phyloP scores from a whole-genome alignment of 2,888 invertebrate genomes.

The Drosophila conformis region DNA sequence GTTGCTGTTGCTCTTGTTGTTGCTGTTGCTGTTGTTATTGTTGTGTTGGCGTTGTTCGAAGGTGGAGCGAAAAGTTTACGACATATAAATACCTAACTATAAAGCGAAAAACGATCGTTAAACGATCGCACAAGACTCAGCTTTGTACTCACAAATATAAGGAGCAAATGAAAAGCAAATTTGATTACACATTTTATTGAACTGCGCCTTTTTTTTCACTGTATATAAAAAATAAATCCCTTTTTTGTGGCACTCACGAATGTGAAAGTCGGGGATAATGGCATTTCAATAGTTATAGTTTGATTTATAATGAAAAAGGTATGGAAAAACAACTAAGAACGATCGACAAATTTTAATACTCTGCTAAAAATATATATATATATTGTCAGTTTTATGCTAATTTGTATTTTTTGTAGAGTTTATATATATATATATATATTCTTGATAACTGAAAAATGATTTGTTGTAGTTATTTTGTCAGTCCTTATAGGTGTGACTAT shows the following conservation, averaged over 20 bases:
- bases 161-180: not conserved
- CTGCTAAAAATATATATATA: not conserved
- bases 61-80: conserved; percentile 44
- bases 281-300: not conserved
- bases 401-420: not conserved
- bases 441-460: too few species aligned
- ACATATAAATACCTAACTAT: not conserved
- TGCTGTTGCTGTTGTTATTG: conserved; percentile 12
- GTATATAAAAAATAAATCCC: not conserved
- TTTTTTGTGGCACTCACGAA: not conserved
- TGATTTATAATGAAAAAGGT: not conserved
- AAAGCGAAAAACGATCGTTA: conserved; percentile 5
- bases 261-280: not conserved
- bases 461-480: not conserved
- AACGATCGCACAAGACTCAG: not conserved
- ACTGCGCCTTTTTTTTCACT: not conserved
- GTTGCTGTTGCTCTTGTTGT: conserved; percentile 17
- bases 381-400: not conserved
- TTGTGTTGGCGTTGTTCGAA: conserved; percentile 8
- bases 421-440: too few species aligned
- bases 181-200: not conserved
- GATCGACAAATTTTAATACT: not conserved
- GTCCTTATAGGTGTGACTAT: not conserved
- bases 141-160: not conserved
- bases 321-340: not conserved